Conservation (phyloP, 1,140 invertebrate species). For the Aphidius ervi region DNA sequence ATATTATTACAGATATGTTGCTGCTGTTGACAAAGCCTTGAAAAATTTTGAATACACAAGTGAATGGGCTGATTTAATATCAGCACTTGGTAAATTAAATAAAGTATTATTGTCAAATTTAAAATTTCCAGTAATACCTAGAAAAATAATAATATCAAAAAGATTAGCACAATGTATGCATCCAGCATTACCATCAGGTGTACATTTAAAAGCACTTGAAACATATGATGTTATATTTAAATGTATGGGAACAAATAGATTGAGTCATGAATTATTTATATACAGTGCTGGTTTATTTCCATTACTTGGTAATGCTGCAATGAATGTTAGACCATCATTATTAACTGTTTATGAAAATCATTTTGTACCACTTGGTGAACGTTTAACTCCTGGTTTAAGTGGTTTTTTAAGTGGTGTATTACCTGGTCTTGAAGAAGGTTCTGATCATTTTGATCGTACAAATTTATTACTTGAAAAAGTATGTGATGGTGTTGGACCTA, state of each 20-base stretch:
- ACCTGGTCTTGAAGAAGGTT: constrained; percentile 85
- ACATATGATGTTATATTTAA: constrained; percentile 93
- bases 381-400: constrained; percentile 77
- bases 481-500: constrained; percentile 72
- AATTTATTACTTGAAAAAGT: constrained; percentile 75
- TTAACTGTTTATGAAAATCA: constrained; percentile 89
- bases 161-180: constrained; percentile 93
- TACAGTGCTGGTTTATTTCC: constrained; percentile 87
- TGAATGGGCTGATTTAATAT: constrained; percentile 94
- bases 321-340: constrained; percentile 82
- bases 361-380: constrained; percentile 79
- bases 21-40: constrained; percentile 82
- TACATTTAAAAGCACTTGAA: constrained; percentile 90
- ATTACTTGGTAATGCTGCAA: constrained; percentile 82
- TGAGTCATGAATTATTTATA: constrained; percentile 83
- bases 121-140: constrained; percentile 86
- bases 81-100: constrained; percentile 86
- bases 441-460: constrained; percentile 84
- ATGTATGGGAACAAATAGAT: constrained; percentile 78
- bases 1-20: constrained; percentile 64
- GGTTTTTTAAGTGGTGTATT: constrained; percentile 83
- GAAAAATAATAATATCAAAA: constrained; percentile 88
- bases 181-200: constrained; percentile 84
- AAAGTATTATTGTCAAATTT: constrained; percentile 77
- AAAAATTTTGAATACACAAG: constrained; percentile 91